Evolutionary conservation across 2,888 invertebrate genomes (phyloP), one percentile per base, ranked within the genome.

Genomic region (Rutpela maculata): DNA sequence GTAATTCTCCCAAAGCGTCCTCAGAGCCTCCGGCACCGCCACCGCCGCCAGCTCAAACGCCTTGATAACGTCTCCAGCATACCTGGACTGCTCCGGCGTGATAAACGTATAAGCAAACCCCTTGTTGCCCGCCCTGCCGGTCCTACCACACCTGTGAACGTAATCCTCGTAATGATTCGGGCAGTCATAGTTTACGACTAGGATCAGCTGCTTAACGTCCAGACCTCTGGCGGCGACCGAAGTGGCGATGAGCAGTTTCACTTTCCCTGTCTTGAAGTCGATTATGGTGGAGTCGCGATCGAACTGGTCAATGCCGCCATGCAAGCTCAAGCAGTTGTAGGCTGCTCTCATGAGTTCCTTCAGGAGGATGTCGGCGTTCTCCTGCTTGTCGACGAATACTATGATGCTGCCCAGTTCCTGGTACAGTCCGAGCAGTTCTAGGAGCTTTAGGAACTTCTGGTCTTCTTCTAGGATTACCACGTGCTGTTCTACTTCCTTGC

Each of bases 161-260:
- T 99, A 99, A 90, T 99, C 99, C 90, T 99, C 99, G 88, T 99
- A 99, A 90, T 99, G 99, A 90, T 99, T 99, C 0, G 99, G 99
- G 86, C 98, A 99, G 90, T 99, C 99, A 89, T 98, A 99, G 91
- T 99, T 99, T 15, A 99, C 95, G 1, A 99, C 99, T 38, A 99
- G 91, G 86, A 98, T 98, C 72, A 99, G 92, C 85, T 99, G 98
- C 88, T 99, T 99, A 0, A 99, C 99, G 89, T 99, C 99, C n/a
- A 99, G 91, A 0, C 99, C 99, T 74, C 99, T 91, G 0, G 99
- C 99, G 4, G 99, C 99, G 1, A 99, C 99, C 15, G 99, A 99
- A 0, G 99, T 99, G 0, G 99, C 99, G 5, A 99, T 96, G 86
- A 99, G 90, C 66, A 99, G 91, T 88, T 96, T 97, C 83, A 98